Evolutionary conservation across 35 echinoderm and acorn worm genomes (phyloP), one percentile per base, ranked within the genome.

Genomic region (Stichopus chloronotus): DNA sequence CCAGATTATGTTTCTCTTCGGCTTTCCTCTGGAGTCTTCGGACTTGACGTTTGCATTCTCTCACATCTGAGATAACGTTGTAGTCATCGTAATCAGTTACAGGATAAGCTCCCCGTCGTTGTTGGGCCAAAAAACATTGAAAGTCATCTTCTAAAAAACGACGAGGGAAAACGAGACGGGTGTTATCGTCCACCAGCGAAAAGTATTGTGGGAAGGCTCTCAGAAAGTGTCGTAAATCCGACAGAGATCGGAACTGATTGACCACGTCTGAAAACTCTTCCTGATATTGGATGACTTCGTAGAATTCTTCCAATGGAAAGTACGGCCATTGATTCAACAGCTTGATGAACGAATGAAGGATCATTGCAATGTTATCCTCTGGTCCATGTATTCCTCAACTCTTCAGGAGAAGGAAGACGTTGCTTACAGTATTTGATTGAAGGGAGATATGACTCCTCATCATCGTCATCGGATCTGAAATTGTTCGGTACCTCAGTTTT

Each of bases 231-330:
- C 10, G 3, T 83, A 83, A 13, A 25, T 83, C 79, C 11, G 10
- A 10, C 25, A 16, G 6, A 2, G 79, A 83, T 54, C 43, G 5
- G 25, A 83, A 54, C 4, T 55, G n/a, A 8, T 6, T 53, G 25
- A 53, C 3, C 17, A 54, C 25, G 2, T 56, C 79, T 3, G 79
- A 83, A 16, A 25, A 83, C 13, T 83, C 56, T 13, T 83, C 80
- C 5, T 55, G 52, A 57, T 14, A 55, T 54, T 20, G 30, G 9
- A 83, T 54, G 7, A 83, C 80, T 30, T 83, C 55, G 80, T 56
- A 53, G 56, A 83, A 56, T 53, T 83, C 80, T 54, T 54, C 5
- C 17, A 83, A 8, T n/a, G 80, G 80, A 30, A 83, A 83, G 80
- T 83, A 17, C 12, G 17, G 17, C 80, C 80, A 83, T 57, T 53